phyloP scores from a whole-genome alignment of 2,797 vertebrate genomes.

The Sebastes nivosus region DNA sequence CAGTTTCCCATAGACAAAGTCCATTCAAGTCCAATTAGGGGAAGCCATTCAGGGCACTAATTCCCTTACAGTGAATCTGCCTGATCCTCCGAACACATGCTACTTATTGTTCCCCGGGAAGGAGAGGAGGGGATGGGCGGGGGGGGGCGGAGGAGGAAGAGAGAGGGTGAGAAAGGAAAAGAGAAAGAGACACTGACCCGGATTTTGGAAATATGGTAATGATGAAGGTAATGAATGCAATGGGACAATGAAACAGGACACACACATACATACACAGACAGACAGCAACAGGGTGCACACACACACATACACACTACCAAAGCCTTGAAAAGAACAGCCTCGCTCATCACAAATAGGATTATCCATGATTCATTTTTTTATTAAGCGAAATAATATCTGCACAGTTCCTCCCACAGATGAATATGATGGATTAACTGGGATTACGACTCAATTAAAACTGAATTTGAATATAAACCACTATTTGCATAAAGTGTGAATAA shows the following conservation, averaged over 20 bases:
- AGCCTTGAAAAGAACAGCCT: slow-evolving; percentile 67
- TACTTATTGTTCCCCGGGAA: slow-evolving; percentile 78
- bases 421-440: slow-evolving; percentile 65
- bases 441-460: slow-evolving; percentile 71
- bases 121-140: not conserved
- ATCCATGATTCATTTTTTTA: slow-evolving; percentile 60
- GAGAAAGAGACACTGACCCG: slow-evolving; percentile 74
- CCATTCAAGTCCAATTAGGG: slow-evolving; percentile 82
- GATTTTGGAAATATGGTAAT: slow-evolving; percentile 79
- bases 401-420: slow-evolving; percentile 40
- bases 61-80: slow-evolving; percentile 81
- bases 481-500: slow-evolving; percentile 60
- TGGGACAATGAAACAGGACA: slow-evolving; percentile 65
- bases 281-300: slow-evolving; percentile 63
- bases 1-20: slow-evolving; percentile 78
- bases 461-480: slow-evolving; percentile 43
- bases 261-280: slow-evolving; percentile 41
- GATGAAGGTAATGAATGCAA: slow-evolving; percentile 71
- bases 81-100: slow-evolving; percentile 81
- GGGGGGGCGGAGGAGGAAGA: not conserved
- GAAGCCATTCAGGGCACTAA: slow-evolving; percentile 79
- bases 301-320: not conserved
- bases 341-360: slow-evolving; percentile 74
- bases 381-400: slow-evolving; percentile 50
- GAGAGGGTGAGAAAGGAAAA: slow-evolving; percentile 42